Evolutionary conservation across 1,140 invertebrate genomes (phyloP).

Genomic region (Gonatopus flavifemur): DNA sequence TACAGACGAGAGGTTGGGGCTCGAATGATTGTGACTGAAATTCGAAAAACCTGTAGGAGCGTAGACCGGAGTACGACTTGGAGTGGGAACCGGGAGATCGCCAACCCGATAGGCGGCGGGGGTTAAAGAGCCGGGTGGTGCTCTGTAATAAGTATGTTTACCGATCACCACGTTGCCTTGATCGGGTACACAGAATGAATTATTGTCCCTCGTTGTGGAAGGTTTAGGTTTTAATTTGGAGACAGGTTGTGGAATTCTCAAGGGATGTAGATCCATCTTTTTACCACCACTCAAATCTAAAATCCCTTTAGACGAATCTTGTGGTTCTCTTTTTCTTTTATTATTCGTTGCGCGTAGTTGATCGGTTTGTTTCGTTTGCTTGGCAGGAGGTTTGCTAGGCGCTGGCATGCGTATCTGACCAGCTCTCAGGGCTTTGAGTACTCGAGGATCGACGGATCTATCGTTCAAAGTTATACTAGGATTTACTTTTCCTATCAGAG

Average conservation of each 20-base stretch:
- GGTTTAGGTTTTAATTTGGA: slow-evolving; percentile 31
- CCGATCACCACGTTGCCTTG: slow-evolving; percentile 40
- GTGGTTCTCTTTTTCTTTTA: slow-evolving; percentile 18
- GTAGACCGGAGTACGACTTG: slow-evolving; percentile 39
- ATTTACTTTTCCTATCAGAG: slow-evolving; percentile 31
- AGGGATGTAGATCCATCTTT: slow-evolving; percentile 31
- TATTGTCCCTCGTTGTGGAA: slow-evolving; percentile 19
- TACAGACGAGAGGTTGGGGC: slow-evolving; percentile 27
- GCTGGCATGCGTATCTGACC: slow-evolving; percentile 35
- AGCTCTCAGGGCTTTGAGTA: slow-evolving; percentile 37
- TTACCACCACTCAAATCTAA: slow-evolving; percentile 42
- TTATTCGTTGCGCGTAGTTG: slow-evolving; percentile 1
- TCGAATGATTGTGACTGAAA: slow-evolving; percentile 13
- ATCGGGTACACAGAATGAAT: slow-evolving; percentile 16
- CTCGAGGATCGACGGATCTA: slow-evolving; percentile 36
- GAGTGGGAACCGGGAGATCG: slow-evolving; percentile 24
- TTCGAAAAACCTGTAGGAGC: slow-evolving; percentile 32
- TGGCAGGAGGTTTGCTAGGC: slow-evolving; percentile 12
- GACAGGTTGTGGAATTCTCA: slow-evolving; percentile 40
- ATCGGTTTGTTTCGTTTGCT: slow-evolving; percentile 6
- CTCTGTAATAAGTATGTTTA: slow-evolving; percentile 45
- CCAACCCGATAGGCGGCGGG: slow-evolving; percentile 41
- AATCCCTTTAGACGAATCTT: slow-evolving; percentile 32
- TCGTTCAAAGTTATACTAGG: slow-evolving; percentile 44
- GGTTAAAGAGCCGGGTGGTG: slow-evolving; percentile 45